These are phyloP conservation scores for Tolmerus cingulatus DNA, from an alignment of 2,888 invertebrate species.

Conservation along the genomic window DNA sequence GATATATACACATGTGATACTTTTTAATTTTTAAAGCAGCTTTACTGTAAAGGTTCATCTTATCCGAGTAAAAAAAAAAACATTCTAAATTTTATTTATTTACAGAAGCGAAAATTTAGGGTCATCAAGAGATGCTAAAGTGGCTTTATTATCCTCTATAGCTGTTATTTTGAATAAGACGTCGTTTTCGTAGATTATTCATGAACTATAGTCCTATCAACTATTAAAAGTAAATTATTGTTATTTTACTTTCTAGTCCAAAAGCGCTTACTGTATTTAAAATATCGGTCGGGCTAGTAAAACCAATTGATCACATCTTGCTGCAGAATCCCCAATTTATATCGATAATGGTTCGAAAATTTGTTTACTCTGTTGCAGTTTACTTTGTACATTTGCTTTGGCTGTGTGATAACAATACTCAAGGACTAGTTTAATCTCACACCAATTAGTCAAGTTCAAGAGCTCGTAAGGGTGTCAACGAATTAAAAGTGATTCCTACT, in stretches of 20 bases:
- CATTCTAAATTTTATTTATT: background rate
- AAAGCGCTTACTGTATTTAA: too few species aligned
- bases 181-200: too few species aligned
- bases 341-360: background rate
- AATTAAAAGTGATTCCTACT: background rate
- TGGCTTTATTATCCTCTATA: too few species aligned
- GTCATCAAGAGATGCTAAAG: background rate
- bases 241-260: too few species aligned
- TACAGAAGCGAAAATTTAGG: background rate
- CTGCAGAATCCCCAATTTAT: background rate
- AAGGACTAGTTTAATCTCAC: background rate
- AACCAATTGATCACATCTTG: background rate
- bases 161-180: background rate
- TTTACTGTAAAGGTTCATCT: background rate
- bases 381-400: background rate
- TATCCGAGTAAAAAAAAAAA: background rate
- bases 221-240: too few species aligned
- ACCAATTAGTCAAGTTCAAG: constrained; percentile 1
- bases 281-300: background rate
- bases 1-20: background rate
- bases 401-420: background rate
- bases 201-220: too few species aligned
- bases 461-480: background rate
- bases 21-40: background rate
- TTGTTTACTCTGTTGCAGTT: background rate